These are phyloP conservation scores for Chionoecetes opilio DNA, from an alignment of 1,140 invertebrate genomes.

Conservation along the genomic window DNA sequence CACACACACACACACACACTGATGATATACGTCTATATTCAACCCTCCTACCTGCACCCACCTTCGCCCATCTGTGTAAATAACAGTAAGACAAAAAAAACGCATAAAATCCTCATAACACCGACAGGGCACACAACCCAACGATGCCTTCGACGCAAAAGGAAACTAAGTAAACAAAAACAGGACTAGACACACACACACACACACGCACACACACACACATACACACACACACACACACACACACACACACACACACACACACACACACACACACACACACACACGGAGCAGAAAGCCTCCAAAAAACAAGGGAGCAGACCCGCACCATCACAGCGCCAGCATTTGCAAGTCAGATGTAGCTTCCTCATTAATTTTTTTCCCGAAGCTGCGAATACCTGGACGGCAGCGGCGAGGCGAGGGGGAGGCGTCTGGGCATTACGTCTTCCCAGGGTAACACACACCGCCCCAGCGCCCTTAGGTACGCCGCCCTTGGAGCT, in stretches of 20 bases:
- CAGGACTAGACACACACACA: too few relatives aligned
- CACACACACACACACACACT: too few relatives aligned
- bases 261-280: background rate
- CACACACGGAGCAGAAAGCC: too few relatives aligned
- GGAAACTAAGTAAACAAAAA: conserved; percentile 1
- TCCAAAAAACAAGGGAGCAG: background rate
- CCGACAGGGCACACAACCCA: background rate
- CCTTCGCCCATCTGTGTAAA: background rate
- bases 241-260: background rate
- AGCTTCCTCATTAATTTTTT: conserved; percentile 22
- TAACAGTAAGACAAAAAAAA: background rate
- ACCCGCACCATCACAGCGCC: background rate
- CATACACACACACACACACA: background rate
- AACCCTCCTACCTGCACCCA: background rate
- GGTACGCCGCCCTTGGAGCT: too few relatives aligned
- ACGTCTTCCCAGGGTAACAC: background rate
- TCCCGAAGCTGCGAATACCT: conserved; percentile 17
- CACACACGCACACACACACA: background rate
- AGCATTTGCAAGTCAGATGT: background rate
- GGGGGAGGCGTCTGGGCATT: too few relatives aligned
- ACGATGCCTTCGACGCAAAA: background rate
- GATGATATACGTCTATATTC: background rate
- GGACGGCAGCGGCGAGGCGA: background rate
- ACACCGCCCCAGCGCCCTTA: background rate
- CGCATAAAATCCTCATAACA: background rate